A percentile compares a stretch with the other conserved stretches of the same genome.
These are phyloP conservation scores for Agrochola lychnidis DNA, from an alignment of 2,888 invertebrate species.

Conservation along the genomic window DNA sequence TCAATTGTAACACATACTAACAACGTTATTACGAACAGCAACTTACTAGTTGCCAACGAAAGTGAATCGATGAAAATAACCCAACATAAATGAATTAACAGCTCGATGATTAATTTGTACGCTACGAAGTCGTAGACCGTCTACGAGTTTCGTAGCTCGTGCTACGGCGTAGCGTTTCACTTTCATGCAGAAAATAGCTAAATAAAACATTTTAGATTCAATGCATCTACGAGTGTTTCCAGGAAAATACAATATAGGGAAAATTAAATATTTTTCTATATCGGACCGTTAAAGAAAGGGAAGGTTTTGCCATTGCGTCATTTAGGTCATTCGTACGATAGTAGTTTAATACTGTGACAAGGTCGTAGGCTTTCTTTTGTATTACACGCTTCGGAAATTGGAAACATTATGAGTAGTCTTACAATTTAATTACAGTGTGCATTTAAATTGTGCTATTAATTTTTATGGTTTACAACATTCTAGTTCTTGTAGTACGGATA, in stretches of 20 bases:
- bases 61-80: constrained; percentile 62
- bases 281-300: constrained; percentile 26
- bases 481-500: not conserved
- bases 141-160: constrained; percentile 63
- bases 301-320: constrained; percentile 44
- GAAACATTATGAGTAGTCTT: constrained; percentile 33
- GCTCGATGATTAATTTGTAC: constrained; percentile 63
- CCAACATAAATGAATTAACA: constrained; percentile 63
- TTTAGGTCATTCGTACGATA: constrained; percentile 52
- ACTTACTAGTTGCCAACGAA: constrained; percentile 40
- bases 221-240: not conserved
- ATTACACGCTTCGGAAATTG: constrained; percentile 46
- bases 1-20: constrained; percentile 27
- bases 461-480: constrained; percentile 9
- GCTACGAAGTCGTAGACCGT: constrained; percentile 69
- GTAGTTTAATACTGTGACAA: constrained; percentile 55
- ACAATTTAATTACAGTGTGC: constrained; percentile 45
- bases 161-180: constrained; percentile 62
- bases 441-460: constrained; percentile 21
- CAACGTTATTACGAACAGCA: constrained; percentile 33
- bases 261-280: constrained; percentile 18
- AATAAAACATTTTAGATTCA: constrained; percentile 24
- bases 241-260: constrained; percentile 11
- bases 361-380: constrained; percentile 45
- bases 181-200: constrained; percentile 45